Conservation (phyloP, 2,113 vertebrate genomes). For the Urocitellus parryii region DNA sequence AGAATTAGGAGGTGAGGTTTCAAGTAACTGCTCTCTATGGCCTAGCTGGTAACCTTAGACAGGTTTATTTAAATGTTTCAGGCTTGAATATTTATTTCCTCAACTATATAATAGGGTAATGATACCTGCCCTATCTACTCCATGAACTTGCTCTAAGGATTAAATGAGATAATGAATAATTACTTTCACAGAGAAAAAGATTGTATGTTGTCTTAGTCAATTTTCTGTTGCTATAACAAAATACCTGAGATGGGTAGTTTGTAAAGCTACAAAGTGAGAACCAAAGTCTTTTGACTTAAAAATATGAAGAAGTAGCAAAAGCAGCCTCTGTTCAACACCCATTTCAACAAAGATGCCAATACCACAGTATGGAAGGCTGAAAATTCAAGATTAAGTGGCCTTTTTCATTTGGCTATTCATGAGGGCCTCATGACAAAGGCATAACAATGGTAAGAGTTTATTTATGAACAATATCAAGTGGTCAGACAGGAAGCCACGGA, state of each 20-base stretch:
- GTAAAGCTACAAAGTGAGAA: not conserved
- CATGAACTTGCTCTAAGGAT: not conserved
- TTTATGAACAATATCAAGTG: not conserved
- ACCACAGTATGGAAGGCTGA: not conserved
- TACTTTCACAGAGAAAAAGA: slow-evolving; percentile 39
- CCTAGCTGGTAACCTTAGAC: not conserved
- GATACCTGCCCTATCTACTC: not conserved
- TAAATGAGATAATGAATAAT: not conserved
- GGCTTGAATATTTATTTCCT: not conserved
- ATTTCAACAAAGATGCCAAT: not conserved
- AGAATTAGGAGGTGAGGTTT: not conserved
- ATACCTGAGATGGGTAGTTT: not conserved
- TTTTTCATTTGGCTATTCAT: not conserved
- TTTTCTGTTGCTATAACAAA: not conserved
- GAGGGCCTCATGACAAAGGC: not conserved
- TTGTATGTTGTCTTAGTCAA: not conserved
- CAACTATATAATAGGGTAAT: not conserved
- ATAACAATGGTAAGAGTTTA: not conserved
- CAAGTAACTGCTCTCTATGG: not conserved
- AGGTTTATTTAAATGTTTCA: not conserved
- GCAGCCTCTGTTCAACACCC: not conserved
- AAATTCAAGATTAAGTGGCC: not conserved
- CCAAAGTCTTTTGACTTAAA: not conserved
- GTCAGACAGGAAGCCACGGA: not conserved
- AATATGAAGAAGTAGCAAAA: not conserved